Percentiles rank a stretch among this genome's conserved stretches.
Conservation (phyloP, 2,113 vertebrate genomes). For the Symphodus melops region DNA sequence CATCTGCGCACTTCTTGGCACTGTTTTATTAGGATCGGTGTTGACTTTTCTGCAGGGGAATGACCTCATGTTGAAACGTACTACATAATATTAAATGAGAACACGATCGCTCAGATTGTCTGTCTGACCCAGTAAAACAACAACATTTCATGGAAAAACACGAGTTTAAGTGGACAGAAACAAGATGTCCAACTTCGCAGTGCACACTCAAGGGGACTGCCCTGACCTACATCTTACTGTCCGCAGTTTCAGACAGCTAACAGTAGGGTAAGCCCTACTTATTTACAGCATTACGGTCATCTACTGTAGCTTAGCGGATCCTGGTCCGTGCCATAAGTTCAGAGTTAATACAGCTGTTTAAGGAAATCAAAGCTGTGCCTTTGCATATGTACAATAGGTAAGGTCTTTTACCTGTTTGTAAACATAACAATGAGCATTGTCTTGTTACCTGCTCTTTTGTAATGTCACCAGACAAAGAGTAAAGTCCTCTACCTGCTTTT, state of each 20-base stretch:
- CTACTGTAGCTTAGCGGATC: constrained; percentile 54
- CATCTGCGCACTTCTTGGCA: constrained; percentile 35
- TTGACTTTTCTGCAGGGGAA: constrained; percentile 33
- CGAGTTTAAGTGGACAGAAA: background rate
- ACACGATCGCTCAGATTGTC: background rate
- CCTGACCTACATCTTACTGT: constrained; percentile 66
- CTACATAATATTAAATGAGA: constrained; percentile 11
- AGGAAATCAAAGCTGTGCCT: constrained; percentile 43
- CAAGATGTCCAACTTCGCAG: constrained; percentile 22
- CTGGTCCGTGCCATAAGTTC: constrained; percentile 34
- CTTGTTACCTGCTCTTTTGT: too few relatives aligned
- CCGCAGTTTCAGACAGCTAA: constrained; percentile 59
- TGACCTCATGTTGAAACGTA: constrained; percentile 27
- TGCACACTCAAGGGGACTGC: constrained; percentile 22
- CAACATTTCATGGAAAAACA: constrained; percentile 7
- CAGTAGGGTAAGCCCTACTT: constrained; percentile 74
- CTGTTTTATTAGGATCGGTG: constrained; percentile 33
- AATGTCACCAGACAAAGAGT: too few relatives aligned
- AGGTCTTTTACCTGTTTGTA: too few relatives aligned
- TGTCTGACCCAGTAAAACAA: background rate
- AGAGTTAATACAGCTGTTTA: constrained; percentile 31
- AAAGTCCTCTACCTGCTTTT: too few relatives aligned
- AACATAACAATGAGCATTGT: too few relatives aligned
- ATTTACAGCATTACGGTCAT: constrained; percentile 53
- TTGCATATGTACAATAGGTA: too few relatives aligned